Base-by-base conservation (phyloP, 1,140 invertebrate species). In the Cyclargus thomasi region DNA sequence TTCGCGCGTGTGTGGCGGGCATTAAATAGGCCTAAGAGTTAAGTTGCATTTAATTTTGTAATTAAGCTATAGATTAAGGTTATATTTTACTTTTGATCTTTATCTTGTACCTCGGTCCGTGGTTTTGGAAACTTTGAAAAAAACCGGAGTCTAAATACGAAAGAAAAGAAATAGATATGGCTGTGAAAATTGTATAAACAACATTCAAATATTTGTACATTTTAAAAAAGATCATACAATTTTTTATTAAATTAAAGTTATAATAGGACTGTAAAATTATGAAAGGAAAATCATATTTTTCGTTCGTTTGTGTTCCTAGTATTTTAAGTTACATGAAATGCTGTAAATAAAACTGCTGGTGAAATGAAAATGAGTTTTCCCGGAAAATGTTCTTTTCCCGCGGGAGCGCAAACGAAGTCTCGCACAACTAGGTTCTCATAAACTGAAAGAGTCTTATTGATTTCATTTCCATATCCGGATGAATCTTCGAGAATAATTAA, bases 41-140 rank as follows among this genome's bases (percentile, higher is more conserved):
- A 20, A 22, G 20, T 59, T 59, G 20, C 55, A 59, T 59, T 59
- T 59, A 18, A 21, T 59, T 59, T 59, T 59, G 18, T 59, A 59
- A 18, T 20, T 59, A 59, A 59, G 55, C 55, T 20, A 17, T 59
- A 59, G 17, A 20, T 10, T 59, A 59, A 59, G 18, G 14, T 20
- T 20, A 18, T 59, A 59, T 21, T 59, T 20, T 59, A 55, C 20
- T 21, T 20, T 59, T 7, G 1, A 21, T 59, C 55, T 59, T 20
- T 20, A 59, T 59, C 20, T 59, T 21, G 18, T 59, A 2, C 14
- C 39, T 16, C 39, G 39, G 39, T 47, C 14, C 39, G 14, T 47
- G 39, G 14, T 47, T 14, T 47, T 47, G 39, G 39, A 47, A 47
- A 14, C 10, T 47, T 35, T 47, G 1, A 47, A 47, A 47, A 47